Conservation (phyloP, 2,113 vertebrate species). For the Acrocephalus arundinaceus region DNA sequence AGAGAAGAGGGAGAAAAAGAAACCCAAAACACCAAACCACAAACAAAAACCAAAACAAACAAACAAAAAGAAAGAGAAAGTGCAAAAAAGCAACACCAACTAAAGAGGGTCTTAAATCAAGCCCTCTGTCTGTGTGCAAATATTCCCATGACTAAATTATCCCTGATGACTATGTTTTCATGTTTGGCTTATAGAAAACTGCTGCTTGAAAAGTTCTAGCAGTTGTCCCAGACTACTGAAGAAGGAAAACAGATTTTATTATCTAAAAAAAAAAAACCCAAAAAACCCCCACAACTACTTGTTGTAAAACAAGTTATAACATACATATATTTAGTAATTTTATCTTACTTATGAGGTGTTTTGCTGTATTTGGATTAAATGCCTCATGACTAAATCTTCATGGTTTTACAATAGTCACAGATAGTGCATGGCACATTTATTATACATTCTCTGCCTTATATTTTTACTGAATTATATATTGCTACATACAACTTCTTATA, state of each 20-base stretch:
- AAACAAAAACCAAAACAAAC: neutral
- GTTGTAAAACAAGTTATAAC: neutral
- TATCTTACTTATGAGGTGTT: neutral
- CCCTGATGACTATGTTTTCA: neutral
- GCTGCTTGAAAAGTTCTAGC: neutral
- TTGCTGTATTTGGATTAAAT: neutral
- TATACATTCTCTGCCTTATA: neutral
- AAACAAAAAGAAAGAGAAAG: neutral
- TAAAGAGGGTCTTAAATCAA: neutral
- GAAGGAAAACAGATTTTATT: neutral
- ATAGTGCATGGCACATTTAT: neutral
- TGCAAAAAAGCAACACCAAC: accelerated
- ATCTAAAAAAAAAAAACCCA: neutral
- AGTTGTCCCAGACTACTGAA: neutral
- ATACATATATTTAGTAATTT: neutral
- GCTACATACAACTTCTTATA: neutral
- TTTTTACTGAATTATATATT: neutral
- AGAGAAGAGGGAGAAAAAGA: accelerated
- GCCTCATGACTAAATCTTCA: neutral
- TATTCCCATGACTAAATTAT: neutral
- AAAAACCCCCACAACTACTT: neutral
- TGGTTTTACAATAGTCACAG: neutral
- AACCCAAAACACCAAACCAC: neutral
- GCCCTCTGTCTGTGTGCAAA: neutral
- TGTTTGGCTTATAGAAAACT: neutral